Percentiles rank a stretch among this genome's conserved stretches.
Evolutionary conservation across 37 sponge, comb jelly and placozoan genomes (phyloP).

Genomic region (Dysidea cf. avara): DNA sequence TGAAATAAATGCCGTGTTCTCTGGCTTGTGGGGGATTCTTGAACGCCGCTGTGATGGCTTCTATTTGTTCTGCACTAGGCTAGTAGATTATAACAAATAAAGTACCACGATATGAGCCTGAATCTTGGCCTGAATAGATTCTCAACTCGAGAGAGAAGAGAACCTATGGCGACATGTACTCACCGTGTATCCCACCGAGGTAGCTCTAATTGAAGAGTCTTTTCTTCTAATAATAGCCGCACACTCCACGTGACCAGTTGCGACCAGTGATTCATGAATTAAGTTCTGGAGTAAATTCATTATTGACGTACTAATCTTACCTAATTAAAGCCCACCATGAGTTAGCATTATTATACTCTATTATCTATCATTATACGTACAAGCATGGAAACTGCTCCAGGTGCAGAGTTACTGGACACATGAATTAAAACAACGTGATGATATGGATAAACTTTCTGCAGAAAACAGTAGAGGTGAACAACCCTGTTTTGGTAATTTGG

Average conservation of each 20-base stretch:
- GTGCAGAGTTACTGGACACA: too few relatives aligned
- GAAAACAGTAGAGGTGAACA: too few relatives aligned
- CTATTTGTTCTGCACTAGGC: constrained; percentile 59
- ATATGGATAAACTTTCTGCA: too few relatives aligned
- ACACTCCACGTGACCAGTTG: constrained; percentile 84
- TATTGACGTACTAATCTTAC: too few relatives aligned
- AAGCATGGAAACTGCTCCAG: too few relatives aligned
- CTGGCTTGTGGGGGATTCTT: constrained; percentile 40
- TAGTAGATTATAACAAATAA: too few relatives aligned
- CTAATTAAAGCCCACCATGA: too few relatives aligned
- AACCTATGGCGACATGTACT: background rate
- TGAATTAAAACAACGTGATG: too few relatives aligned
- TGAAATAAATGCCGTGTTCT: constrained; percentile 71
- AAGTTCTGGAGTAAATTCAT: constrained; percentile 29
- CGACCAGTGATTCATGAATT: constrained; percentile 68
- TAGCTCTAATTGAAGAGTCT: constrained; percentile 68
- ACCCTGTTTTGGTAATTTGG: too few relatives aligned
- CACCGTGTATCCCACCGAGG: constrained; percentile 71
- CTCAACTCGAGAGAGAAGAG: background rate
- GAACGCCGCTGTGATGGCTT: constrained; percentile 41
- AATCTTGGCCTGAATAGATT: background rate
- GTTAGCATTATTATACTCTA: too few relatives aligned
- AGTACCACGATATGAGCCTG: too few relatives aligned
- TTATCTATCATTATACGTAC: too few relatives aligned
- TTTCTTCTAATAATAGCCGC: constrained; percentile 69